Evolutionary conservation across 2,888 invertebrate species (phyloP), one percentile per base, ranked within the genome.

Genomic region (Cremastinae sp.): DNA sequence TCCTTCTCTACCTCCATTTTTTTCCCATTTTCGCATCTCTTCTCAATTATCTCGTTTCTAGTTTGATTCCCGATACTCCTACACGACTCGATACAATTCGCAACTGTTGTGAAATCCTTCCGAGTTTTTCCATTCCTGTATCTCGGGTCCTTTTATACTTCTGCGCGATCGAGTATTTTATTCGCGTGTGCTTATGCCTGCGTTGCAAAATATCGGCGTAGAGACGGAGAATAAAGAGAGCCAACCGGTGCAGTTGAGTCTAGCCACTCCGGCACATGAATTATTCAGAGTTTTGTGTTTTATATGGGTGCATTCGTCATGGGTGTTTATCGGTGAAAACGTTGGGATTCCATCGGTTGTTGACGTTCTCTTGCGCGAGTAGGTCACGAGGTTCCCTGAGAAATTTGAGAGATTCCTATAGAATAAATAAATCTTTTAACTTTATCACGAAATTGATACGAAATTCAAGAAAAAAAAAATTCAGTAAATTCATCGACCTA

Each of bases 291-390:
- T 74, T 78, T 74, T 72, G 43, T 43, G 58, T 74, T 71, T 77
- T 71, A 53, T 72, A 78, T 79, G 81, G 78, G 82, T 83, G 81
- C 80, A 81, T 78, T 80, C 83, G 80, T 64, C 79, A 79, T 78
- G 76, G 78, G 82, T 82, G 80, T 82, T 83, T 81, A 84, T 83
- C 76, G 78, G 79, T 65, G 78, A 81, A 84, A 84, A 80, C 79
- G 70, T 53, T 70, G 79, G 81, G 80, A 84, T 82, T 83, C 80
- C 72, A 75, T 80, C 78, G 71, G 78, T 75, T 76, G 66, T 75
- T 80, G 75, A 51, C 47, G 53, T 59, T 53, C 22, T 12, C 8
- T 9, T 8, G 4, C 14, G 36, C 36, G 14, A 66, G 53, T 61
- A 58, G 68, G 73, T 70, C 47, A 61, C 36, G 4, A 56, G 47